Evolutionary conservation across 1,140 invertebrate species (phyloP).

Genomic region (Temnothorax longispinosus): DNA sequence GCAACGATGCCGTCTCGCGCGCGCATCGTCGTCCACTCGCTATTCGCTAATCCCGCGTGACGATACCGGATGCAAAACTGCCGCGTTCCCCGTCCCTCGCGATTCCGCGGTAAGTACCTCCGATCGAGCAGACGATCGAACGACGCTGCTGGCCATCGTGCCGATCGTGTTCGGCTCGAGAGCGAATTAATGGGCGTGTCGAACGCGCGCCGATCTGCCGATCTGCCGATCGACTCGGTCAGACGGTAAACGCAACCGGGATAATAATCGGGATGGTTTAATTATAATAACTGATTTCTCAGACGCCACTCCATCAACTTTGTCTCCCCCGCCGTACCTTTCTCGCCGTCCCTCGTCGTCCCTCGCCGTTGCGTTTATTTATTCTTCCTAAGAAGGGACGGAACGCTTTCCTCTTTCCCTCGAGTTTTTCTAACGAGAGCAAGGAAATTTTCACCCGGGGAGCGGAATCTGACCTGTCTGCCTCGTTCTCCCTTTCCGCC

Average conservation of each 20-base stretch:
- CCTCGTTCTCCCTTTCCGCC: conserved; percentile 32
- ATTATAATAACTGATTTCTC: conserved; percentile 74
- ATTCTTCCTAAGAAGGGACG: neutral
- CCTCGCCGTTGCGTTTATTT: conserved; percentile 40
- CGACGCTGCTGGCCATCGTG: conserved; percentile 13
- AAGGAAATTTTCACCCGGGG: conserved; percentile 64
- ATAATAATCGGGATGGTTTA: conserved; percentile 53
- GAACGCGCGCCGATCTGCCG: conserved; percentile 43
- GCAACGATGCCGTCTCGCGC: conserved; percentile 70
- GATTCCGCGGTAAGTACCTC: neutral
- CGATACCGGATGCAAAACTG: conserved; percentile 44
- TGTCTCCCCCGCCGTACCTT: neutral
- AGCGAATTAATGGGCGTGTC: conserved; percentile 52
- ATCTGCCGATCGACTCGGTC: conserved; percentile 36
- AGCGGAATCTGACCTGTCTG: conserved; percentile 41
- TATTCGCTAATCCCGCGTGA: conserved; percentile 70
- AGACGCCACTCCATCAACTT: conserved; percentile 64
- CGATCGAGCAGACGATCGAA: conserved; percentile 30
- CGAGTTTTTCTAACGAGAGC: conserved; percentile 65
- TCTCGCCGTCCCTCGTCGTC: neutral
- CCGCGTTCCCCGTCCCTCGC: neutral
- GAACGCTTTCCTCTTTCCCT: conserved; percentile 24
- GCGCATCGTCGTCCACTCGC: conserved; percentile 59
- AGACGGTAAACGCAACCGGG: conserved; percentile 38
- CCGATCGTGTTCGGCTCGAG: conserved; percentile 40